A percentile compares a stretch with the other conserved stretches of the same genome.
These are phyloP conservation scores for Mus spicilegus DNA, from an alignment of 2,113 vertebrate genomes.

Conservation along the genomic window DNA sequence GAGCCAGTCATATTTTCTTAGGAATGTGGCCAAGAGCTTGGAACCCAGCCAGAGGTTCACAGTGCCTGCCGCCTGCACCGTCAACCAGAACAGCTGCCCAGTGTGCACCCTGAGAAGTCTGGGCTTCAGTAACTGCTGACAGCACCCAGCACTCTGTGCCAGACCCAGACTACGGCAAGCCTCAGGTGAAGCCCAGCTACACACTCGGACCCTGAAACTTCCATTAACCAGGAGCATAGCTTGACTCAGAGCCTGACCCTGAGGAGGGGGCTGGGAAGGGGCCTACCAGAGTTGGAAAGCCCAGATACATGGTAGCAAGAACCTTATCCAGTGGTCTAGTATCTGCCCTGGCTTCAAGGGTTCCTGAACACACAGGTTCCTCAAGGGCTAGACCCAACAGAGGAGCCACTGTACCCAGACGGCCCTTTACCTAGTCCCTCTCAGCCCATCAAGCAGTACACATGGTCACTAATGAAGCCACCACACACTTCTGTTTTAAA, in stretches of 20 bases:
- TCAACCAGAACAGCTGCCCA: background rate
- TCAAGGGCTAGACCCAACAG: background rate
- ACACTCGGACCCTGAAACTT: fast-evolving
- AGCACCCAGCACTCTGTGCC: background rate
- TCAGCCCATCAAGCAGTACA: too few species aligned
- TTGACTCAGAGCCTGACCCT: background rate
- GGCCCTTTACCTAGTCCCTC: background rate
- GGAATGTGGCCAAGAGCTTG: background rate
- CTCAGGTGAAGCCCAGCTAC: background rate
- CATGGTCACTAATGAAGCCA: background rate
- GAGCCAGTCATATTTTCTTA: background rate
- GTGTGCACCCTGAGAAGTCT: fast-evolving
- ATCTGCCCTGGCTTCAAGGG: background rate
- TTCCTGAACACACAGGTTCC: background rate
- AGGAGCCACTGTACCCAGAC: background rate
- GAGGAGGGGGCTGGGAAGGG: background rate
- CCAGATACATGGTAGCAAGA: background rate
- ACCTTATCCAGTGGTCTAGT: fast-evolving
- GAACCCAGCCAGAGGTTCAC: background rate
- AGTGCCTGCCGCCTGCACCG: background rate
- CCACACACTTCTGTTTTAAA: background rate
- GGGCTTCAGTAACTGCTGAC: background rate
- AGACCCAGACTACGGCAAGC: background rate
- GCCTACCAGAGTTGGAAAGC: background rate
- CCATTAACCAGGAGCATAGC: background rate